phyloP scores from a whole-genome alignment of 2,888 invertebrate genomes.

The Drosophila kuntzei region DNA sequence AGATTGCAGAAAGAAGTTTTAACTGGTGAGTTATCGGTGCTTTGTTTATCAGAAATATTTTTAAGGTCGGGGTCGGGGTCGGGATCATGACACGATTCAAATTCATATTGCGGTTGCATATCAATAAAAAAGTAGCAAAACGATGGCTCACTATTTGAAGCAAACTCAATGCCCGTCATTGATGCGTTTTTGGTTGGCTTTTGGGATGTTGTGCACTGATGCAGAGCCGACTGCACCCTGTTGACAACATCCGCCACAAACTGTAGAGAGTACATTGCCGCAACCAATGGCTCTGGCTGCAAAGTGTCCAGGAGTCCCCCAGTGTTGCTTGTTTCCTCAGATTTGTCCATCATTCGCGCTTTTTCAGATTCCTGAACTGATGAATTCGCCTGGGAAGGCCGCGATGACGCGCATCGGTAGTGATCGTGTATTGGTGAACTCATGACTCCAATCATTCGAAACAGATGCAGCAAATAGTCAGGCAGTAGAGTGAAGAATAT shows the following conservation, averaged over 20 bases:
- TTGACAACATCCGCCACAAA: conserved; percentile 62
- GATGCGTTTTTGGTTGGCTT: conserved; percentile 34
- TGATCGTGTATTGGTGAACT: conserved; percentile 68
- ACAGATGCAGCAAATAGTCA: conserved; percentile 57
- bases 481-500: conserved; percentile 57
- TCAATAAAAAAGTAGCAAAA: conserved; percentile 70
- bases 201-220: conserved; percentile 58
- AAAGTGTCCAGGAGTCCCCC: conserved; percentile 46
- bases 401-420: conserved; percentile 52
- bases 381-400: conserved; percentile 15
- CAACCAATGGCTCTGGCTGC: conserved; percentile 59
- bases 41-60: conserved; percentile 37
- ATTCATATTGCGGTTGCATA: conserved; percentile 49
- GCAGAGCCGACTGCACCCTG: conserved; percentile 55
- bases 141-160: conserved; percentile 36
- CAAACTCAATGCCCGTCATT: conserved; percentile 47
- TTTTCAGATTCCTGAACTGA: conserved; percentile 43
- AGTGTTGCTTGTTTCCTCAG: conserved; percentile 24
- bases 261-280: conserved; percentile 62
- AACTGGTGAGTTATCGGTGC: not conserved
- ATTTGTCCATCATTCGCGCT: conserved; percentile 33
- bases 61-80: conserved; percentile 32
- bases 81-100: conserved; percentile 39
- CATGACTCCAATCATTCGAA: conserved; percentile 62
- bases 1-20: conserved; percentile 10